Percentiles rank a stretch among this genome's conserved stretches.
These are phyloP conservation scores for Atrichornis clamosus DNA, from an alignment of 2,113 vertebrate genomes.

Conservation along the genomic window DNA sequence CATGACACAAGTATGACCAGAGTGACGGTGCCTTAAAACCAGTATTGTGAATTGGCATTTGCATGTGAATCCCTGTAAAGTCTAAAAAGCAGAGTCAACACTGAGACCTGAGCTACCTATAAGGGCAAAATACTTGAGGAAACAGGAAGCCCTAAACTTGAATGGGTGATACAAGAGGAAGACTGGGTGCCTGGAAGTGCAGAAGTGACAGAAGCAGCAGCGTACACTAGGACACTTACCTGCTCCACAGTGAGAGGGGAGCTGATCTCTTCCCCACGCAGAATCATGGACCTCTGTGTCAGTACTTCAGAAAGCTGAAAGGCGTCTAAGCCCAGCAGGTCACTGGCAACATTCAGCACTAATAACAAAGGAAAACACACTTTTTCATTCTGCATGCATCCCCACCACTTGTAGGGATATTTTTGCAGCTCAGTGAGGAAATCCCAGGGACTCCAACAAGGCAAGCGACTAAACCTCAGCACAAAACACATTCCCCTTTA, in stretches of 20 bases:
- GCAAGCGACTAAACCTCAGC: neutral
- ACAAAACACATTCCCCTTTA: neutral
- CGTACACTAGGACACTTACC: slow-evolving; percentile 63
- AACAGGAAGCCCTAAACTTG: neutral
- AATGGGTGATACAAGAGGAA: neutral
- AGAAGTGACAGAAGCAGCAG: neutral
- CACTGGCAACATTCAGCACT: slow-evolving; percentile 85
- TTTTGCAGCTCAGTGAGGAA: neutral
- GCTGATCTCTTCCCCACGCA: slow-evolving; percentile 91
- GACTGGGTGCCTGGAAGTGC: neutral
- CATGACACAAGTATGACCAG: neutral
- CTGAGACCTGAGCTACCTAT: neutral
- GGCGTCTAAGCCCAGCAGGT: slow-evolving; percentile 86
- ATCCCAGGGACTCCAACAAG: neutral
- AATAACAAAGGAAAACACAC: slow-evolving; percentile 30
- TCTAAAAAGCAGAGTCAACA: neutral
- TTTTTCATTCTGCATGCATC: neutral
- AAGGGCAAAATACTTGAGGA: neutral
- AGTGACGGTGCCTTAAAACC: neutral
- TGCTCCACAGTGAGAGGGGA: slow-evolving; percentile 92
- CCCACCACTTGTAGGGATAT: neutral
- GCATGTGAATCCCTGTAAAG: neutral
- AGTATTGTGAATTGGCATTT: neutral
- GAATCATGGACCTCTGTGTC: slow-evolving; percentile 91
- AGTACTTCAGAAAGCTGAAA: slow-evolving; percentile 90